These are phyloP conservation scores for Champsocephalus esox DNA, from an alignment of 2,797 vertebrate genomes.

Conservation along the genomic window DNA sequence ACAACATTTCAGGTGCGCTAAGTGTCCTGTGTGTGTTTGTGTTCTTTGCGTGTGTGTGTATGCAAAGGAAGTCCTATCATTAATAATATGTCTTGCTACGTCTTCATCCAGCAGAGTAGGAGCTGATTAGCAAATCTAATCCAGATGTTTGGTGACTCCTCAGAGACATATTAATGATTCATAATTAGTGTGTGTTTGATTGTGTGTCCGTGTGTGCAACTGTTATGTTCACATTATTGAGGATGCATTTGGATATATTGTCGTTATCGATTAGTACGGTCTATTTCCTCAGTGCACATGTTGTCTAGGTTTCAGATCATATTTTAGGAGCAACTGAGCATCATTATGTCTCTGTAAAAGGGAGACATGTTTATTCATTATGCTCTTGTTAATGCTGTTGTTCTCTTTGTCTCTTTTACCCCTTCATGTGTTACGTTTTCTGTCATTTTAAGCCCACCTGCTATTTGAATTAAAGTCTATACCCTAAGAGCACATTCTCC, in stretches of 20 bases:
- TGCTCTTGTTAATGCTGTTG: neutral
- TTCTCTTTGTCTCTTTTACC: constrained; percentile 7
- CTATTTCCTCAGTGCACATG: neutral
- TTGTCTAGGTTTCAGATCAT: constrained; percentile 14
- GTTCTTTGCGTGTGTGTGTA: constrained; percentile 21
- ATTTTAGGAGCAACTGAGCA: constrained; percentile 1
- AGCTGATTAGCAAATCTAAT: constrained; percentile 64
- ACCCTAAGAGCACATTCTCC: constrained; percentile 31
- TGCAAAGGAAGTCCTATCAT: constrained; percentile 37
- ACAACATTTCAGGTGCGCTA: constrained; percentile 60
- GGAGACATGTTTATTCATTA: constrained; percentile 10
- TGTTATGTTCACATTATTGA: neutral
- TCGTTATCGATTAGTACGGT: constrained; percentile 3
- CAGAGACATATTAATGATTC: constrained; percentile 49
- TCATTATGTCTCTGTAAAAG: neutral
- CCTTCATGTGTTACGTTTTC: neutral
- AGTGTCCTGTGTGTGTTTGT: constrained; percentile 10
- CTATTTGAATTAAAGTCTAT: constrained; percentile 43
- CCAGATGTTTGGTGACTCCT: constrained; percentile 66
- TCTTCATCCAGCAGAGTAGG: constrained; percentile 52
- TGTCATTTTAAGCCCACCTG: constrained; percentile 21
- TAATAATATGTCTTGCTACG: constrained; percentile 47
- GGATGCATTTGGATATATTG: neutral
- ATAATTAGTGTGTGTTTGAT: constrained; percentile 23
- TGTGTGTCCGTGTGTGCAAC: constrained; percentile 3